Conservation (phyloP, 2,797 vertebrate species). For the Anguilla marmorata region DNA sequence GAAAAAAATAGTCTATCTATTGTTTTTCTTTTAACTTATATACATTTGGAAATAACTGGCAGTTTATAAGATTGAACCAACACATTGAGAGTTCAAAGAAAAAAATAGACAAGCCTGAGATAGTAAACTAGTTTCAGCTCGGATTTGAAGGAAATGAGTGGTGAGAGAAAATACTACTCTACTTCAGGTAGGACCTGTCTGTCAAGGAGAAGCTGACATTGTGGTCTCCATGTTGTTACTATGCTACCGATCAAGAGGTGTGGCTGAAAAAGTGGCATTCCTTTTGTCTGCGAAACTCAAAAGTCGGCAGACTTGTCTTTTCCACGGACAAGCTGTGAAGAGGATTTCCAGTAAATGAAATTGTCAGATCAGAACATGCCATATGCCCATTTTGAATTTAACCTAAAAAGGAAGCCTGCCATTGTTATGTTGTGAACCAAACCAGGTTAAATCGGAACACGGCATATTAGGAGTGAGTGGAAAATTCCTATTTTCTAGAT, state of each 20-base stretch:
- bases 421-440: background rate
- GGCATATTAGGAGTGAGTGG: background rate
- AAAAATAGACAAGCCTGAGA: background rate
- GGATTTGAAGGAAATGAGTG: background rate
- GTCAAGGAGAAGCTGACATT: constrained; percentile 45
- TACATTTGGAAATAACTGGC: background rate
- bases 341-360: background rate
- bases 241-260: background rate
- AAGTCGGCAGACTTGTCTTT: background rate
- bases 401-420: background rate
- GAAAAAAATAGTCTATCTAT: background rate
- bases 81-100: background rate
- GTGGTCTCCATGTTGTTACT: background rate
- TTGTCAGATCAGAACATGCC: background rate
- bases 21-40: background rate
- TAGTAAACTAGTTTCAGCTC: background rate
- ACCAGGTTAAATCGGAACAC: background rate
- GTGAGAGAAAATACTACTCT: constrained; percentile 28
- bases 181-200: constrained; percentile 51
- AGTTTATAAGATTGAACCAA: constrained; percentile 37
- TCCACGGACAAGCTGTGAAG: background rate
- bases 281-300: background rate
- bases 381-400: background rate
- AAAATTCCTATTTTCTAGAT: background rate
- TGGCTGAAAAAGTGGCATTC: background rate